Evolutionary conservation across 2,113 vertebrate species (phyloP), one percentile per base, ranked within the genome.

Genomic region (Limanda limanda): DNA sequence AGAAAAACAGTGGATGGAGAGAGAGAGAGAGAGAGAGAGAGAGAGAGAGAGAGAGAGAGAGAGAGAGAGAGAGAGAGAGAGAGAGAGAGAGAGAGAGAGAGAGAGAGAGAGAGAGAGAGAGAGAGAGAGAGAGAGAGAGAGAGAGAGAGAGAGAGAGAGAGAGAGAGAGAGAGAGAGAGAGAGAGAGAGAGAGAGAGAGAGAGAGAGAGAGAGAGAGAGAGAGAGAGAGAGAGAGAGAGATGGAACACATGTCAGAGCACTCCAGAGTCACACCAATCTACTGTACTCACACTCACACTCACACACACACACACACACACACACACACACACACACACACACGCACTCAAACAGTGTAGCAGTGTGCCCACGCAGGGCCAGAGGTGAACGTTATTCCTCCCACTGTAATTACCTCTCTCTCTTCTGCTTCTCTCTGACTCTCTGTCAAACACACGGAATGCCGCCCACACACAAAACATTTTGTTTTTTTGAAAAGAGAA

Each of bases 371-470:
- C 90, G 81, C 87, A 76, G 73, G 89, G 81, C 80, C 64, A 91
- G 78, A 87, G 91, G 87, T 92, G 85, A 86, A 59, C 72, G 57
- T 24, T 84, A 74, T 78, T 86, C 91, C 91, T 89, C 91, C 90
- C 87, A 91, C 91, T 42, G 57, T 87, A 89, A 92, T 92, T 88
- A 89, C 91, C 77, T 84, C 65, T 74, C 78, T 88, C 71, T 47
- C 62, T 47, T 55, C 77, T 48, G 66, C 90, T 76, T 71, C 81
- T 86, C 84, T 81, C 77, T 42, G 69, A 89, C 79, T 71, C 81
- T 86, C 81, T 83, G 86, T 76, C 87, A 79, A 89, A 90, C 79
- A 83, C 81, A 81, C 66, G 40, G 73, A 82, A 64, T 24, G 25
- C 88, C 88, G 47, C 88, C 84, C 52, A 89, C 90, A 76, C 86